Evolutionary conservation across 2,888 invertebrate species (phyloP).

Genomic region (Acrobasis repandana): DNA sequence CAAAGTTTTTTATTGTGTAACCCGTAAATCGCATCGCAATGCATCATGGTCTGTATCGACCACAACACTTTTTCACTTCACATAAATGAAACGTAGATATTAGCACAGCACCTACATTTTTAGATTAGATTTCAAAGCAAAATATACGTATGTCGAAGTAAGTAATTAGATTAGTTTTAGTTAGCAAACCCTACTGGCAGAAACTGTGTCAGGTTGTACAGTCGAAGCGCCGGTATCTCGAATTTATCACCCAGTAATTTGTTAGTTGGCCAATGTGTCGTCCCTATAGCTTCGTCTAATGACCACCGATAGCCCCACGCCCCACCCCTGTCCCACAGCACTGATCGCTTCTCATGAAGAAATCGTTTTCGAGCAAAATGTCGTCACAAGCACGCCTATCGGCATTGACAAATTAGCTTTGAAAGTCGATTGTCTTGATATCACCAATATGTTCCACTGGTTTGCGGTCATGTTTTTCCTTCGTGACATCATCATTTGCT

Average conservation of each 20-base stretch:
- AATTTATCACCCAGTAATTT: constrained; percentile 68
- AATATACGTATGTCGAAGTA: background rate
- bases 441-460: constrained; percentile 33
- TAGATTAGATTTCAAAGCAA: background rate
- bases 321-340: constrained; percentile 61
- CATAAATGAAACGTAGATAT: background rate
- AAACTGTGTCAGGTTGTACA: constrained; percentile 61
- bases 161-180: constrained; percentile 15
- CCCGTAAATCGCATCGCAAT: too few species aligned
- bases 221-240: constrained; percentile 64
- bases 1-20: too few species aligned
- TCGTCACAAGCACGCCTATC: constrained; percentile 53
- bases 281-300: constrained; percentile 74
- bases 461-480: constrained; percentile 34
- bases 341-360: constrained; percentile 70
- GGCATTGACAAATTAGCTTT: constrained; percentile 50
- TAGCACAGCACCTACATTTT: background rate
- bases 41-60: background rate
- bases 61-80: background rate
- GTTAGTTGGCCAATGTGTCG: constrained; percentile 79
- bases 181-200: constrained; percentile 29
- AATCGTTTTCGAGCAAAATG: constrained; percentile 60
- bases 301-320: constrained; percentile 61
- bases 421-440: constrained; percentile 39
- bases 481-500: constrained; percentile 36